phyloP scores from a whole-genome alignment of 2,888 invertebrate genomes.

The Nomada goodeniana region DNA sequence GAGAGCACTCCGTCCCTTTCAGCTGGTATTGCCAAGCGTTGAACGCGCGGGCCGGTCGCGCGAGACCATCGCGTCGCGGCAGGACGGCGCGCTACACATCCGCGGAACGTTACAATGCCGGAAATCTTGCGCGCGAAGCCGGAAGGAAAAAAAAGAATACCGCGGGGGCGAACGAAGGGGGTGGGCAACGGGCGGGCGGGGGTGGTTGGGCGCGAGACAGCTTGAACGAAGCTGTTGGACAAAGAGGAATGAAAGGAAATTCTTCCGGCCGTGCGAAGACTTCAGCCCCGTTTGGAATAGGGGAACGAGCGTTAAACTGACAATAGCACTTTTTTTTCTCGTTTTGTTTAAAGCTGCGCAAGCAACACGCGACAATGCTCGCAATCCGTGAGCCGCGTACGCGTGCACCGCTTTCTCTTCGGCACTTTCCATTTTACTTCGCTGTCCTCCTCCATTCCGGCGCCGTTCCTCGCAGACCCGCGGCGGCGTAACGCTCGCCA shows the following conservation, averaged over 20 bases:
- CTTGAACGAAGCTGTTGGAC: constrained; percentile 47
- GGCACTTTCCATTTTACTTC: constrained; percentile 30
- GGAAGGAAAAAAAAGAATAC: constrained; percentile 43
- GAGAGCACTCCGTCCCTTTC: constrained; percentile 6
- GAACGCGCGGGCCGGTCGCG: constrained; percentile 8
- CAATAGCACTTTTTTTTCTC: constrained; percentile 72
- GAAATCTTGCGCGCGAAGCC: constrained; percentile 57
- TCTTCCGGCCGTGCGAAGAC: constrained; percentile 60
- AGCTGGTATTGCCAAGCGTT: constrained; percentile 8
- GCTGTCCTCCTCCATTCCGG: constrained; percentile 30
- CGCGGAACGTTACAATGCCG: constrained; percentile 48
- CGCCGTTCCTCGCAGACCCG: constrained; percentile 30
- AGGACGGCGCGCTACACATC: constrained; percentile 17
- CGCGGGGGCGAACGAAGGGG: constrained; percentile 36
- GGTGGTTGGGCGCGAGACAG: not conserved
- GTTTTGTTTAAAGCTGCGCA: constrained; percentile 64
- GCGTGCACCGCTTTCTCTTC: constrained; percentile 40
- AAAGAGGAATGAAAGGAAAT: constrained; percentile 44
- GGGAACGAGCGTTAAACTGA: constrained; percentile 74
- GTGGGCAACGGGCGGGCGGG: constrained; percentile 23
- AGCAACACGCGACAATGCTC: constrained; percentile 73
- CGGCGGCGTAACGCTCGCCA: constrained; percentile 53
- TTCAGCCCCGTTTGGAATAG: constrained; percentile 52
- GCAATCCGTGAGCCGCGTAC: constrained; percentile 66
- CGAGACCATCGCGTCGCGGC: constrained; percentile 42